Conservation (phyloP, 2,797 vertebrate species). For the Oreochromis mossambicus region DNA sequence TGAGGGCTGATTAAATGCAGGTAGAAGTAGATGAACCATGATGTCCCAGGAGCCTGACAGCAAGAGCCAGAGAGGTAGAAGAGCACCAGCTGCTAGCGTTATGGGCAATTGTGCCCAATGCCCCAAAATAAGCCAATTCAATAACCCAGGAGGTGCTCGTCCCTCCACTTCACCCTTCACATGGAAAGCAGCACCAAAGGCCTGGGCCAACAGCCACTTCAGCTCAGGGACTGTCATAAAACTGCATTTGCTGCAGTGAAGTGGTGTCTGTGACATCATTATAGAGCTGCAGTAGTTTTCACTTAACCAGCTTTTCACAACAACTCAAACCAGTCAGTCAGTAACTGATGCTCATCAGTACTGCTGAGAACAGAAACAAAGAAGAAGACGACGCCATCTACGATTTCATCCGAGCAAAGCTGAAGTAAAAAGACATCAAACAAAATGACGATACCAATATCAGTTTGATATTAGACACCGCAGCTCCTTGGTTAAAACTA, state of each 20-base stretch:
- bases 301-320: background rate
- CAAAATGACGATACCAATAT: background rate
- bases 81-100: background rate
- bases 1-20: background rate
- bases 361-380: background rate
- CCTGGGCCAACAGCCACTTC: background rate
- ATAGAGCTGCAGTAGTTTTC: background rate
- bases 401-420: background rate
- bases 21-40: background rate
- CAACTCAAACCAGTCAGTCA: background rate
- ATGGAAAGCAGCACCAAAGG: background rate
- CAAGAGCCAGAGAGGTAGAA: background rate
- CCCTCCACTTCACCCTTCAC: background rate
- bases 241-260: background rate
- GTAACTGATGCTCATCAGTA: background rate
- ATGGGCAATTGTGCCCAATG: background rate
- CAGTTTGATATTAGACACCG: rapidly evolving
- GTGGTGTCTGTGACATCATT: background rate
- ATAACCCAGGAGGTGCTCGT: background rate
- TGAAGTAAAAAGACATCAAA: background rate
- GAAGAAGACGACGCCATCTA: background rate
- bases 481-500: background rate
- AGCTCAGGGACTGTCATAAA: background rate
- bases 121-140: background rate
- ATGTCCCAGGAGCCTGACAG: background rate